phyloP scores from a whole-genome alignment of 1,140 invertebrate genomes.

The Bicyclus anynana region DNA sequence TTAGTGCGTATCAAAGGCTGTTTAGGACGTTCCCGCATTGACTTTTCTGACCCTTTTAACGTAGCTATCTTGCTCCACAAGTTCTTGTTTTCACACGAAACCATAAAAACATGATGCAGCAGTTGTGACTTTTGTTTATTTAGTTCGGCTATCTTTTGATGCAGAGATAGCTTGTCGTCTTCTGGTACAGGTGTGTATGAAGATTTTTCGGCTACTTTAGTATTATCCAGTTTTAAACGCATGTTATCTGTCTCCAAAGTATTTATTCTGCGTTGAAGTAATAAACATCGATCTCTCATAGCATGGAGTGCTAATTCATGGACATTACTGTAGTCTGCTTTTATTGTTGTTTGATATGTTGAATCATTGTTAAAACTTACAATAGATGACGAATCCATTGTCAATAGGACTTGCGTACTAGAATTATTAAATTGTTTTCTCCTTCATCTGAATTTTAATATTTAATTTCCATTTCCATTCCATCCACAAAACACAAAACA shows the following conservation, averaged over 20 bases:
- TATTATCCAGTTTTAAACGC: constrained; percentile 77
- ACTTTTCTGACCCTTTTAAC: constrained; percentile 72
- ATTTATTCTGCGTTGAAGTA: constrained; percentile 83
- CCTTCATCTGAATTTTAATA: too few species aligned
- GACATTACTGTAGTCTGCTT: constrained; percentile 74
- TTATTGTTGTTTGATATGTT: constrained; percentile 58
- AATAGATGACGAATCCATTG: constrained; percentile 67
- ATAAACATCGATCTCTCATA: constrained; percentile 87
- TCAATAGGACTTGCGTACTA: background rate
- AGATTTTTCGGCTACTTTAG: constrained; percentile 50
- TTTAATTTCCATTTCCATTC: too few species aligned
- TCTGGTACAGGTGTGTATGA: constrained; percentile 56
- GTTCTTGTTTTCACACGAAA: constrained; percentile 87
- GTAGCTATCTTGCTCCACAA: constrained; percentile 85
- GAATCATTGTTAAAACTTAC: constrained; percentile 70
- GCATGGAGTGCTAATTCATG: constrained; percentile 86
- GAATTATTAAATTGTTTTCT: too few species aligned
- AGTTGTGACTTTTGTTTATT: constrained; percentile 86
- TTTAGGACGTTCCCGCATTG: constrained; percentile 64
- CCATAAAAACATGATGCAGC: constrained; percentile 86
- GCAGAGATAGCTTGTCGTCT: constrained; percentile 67
- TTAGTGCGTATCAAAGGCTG: constrained; percentile 78
- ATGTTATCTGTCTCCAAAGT: constrained; percentile 86
- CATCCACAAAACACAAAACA: too few species aligned
- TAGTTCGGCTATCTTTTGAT: constrained; percentile 81